Evolutionary conservation across 2,888 invertebrate genomes (phyloP).

Genomic region (Hofmannophila pseudospretella): DNA sequence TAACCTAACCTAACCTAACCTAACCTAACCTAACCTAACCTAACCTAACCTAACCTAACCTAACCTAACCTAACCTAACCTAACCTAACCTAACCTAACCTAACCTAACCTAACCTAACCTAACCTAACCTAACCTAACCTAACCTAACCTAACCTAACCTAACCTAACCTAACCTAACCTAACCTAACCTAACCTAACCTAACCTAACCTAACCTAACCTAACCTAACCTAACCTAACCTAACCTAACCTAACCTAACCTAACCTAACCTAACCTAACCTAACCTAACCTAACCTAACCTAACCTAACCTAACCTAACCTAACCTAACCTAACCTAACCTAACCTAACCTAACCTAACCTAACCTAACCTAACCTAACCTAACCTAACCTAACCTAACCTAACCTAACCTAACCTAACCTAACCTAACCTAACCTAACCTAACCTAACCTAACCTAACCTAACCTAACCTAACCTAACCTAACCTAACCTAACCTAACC

Average conservation of each 20-base stretch:
- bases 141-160: slow-evolving; percentile 19
- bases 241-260: slow-evolving; percentile 15
- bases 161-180: slow-evolving; percentile 19
- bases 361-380: too few species aligned
- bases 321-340: too few species aligned
- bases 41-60: slow-evolving; percentile 13
- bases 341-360: too few species aligned
- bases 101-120: slow-evolving; percentile 17
- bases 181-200: slow-evolving; percentile 19
- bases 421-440: too few species aligned
- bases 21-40: slow-evolving; percentile 13
- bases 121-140: slow-evolving; percentile 19
- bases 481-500: too few species aligned
- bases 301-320: too few species aligned
- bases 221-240: slow-evolving; percentile 17
- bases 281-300: slow-evolving; percentile 1
- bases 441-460: too few species aligned
- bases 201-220: slow-evolving; percentile 18
- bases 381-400: too few species aligned
- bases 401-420: too few species aligned
- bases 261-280: slow-evolving; percentile 11
- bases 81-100: slow-evolving; percentile 12
- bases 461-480: too few species aligned
- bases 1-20: slow-evolving; percentile 14
- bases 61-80: slow-evolving; percentile 11